Evolutionary conservation across 1,140 invertebrate genomes (phyloP).

Genomic region (Dendroctonus ponderosae): DNA sequence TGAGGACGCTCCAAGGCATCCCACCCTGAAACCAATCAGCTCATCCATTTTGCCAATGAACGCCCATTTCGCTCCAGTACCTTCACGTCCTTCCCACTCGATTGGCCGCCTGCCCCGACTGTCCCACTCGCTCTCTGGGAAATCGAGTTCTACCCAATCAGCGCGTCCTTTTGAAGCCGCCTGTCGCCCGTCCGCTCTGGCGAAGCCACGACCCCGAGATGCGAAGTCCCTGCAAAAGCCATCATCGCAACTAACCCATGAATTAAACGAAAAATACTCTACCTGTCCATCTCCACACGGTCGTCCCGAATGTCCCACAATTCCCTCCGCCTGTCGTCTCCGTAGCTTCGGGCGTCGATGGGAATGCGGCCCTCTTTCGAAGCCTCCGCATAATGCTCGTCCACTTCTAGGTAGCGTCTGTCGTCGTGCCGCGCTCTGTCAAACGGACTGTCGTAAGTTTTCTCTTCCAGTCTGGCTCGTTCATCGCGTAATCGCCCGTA

Average conservation of each 20-base stretch:
- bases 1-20: constrained; percentile 35
- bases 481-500: constrained; percentile 25
- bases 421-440: constrained; percentile 45
- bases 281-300: constrained; percentile 35
- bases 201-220: constrained; percentile 33
- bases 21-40: constrained; percentile 19
- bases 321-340: constrained; percentile 46
- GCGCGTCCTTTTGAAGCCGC: constrained; percentile 34
- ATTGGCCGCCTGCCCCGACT: constrained; percentile 37
- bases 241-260: background rate
- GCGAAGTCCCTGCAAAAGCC: constrained; percentile 11
- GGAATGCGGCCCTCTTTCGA: constrained; percentile 44
- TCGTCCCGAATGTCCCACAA: constrained; percentile 46
- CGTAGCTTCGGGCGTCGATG: constrained; percentile 41
- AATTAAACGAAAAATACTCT: background rate
- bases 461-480: constrained; percentile 40
- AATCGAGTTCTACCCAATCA: constrained; percentile 43
- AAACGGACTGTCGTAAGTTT: constrained; percentile 46
- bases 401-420: constrained; percentile 45
- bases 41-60: too few species aligned
- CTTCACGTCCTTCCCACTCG: constrained; percentile 48
- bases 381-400: constrained; percentile 44
- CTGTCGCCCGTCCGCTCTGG: constrained; percentile 39
- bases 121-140: constrained; percentile 47
- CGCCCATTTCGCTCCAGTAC: background rate